A percentile compares a stretch with the other conserved stretches of the same genome.
Evolutionary conservation across 2,113 vertebrate genomes (phyloP).

Genomic region (Cyanistes caeruleus): DNA sequence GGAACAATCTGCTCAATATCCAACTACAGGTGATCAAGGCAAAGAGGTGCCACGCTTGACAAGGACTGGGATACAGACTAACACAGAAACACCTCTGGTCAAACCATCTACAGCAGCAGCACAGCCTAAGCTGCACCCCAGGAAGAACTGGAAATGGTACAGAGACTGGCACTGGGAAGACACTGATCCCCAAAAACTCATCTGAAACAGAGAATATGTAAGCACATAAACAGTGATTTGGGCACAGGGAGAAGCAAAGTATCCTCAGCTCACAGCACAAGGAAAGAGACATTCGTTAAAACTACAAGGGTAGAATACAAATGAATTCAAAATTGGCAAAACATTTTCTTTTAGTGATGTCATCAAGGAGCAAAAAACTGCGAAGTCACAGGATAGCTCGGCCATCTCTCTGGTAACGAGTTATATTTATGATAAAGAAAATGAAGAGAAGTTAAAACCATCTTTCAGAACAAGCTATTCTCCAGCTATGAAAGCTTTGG

Average conservation of each 20-base stretch:
- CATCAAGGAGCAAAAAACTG: not conserved
- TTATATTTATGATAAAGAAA: not conserved
- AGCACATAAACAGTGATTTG: not conserved
- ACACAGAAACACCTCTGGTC: not conserved
- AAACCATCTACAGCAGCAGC: not conserved
- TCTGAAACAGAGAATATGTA: not conserved
- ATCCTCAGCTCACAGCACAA: not conserved
- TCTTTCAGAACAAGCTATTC: not conserved
- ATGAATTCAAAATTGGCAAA: not conserved
- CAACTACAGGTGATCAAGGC: not conserved
- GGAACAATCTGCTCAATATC: not conserved
- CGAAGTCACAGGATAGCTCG: conserved; percentile 18
- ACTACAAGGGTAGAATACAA: conserved; percentile 29
- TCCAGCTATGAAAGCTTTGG: not conserved
- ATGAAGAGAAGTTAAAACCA: not conserved
- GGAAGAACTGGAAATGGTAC: not conserved
- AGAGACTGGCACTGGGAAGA: not conserved
- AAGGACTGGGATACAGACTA: not conserved
- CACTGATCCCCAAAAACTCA: not conserved
- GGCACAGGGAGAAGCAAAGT: not conserved
- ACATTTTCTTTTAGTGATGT: not conserved
- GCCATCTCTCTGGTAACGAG: not conserved
- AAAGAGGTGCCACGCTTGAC: not conserved
- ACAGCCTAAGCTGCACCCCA: not conserved
- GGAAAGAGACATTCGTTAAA: not conserved